Evolutionary conservation across 1,140 invertebrate species (phyloP), one percentile per base, ranked within the genome.

Genomic region (Paralvinella palmiformis): DNA sequence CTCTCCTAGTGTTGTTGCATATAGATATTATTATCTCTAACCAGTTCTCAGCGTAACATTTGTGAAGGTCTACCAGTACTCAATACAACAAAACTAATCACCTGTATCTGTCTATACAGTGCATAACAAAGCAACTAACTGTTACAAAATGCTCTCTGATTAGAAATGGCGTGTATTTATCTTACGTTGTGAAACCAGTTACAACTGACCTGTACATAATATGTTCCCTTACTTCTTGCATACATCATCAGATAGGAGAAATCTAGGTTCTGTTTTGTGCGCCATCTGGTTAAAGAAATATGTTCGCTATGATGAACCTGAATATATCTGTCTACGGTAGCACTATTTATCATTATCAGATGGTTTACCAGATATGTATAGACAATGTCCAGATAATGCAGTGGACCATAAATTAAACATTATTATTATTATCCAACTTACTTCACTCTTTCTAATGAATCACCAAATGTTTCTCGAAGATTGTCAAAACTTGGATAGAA

Each of bases 181-280:
- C n/a, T n/a, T n/a, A n/a, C n/a, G n/a, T n/a, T n/a, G n/a, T n/a
- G n/a, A n/a, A n/a, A n/a, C n/a, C n/a, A n/a, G n/a, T n/a, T n/a
- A n/a, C 10, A 44, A 59, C 61, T 56, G 71, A 82, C 81, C 74
- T 83, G 83, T 35, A 84, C 74, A 76, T 85, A 84, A 74, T 82
- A 84, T n/a, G 77, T 73, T 27, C 83, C 81, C 66, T 82, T 80
- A 41, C 76, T 85, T 71, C 92, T 90, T 10, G 89, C 89, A 77
- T 96, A 97, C 67, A 94, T 89, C 95, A 98, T 98, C 0, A 98
- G 82, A 79, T 93, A 98, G 5, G 93, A 89, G 79, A 91, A 95
- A 78, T 98, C 95, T 48, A 96, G 83, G 80, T 97, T 97, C 79
- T 98, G 95, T 76, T 98, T 98, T 1, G 93, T 94, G 53, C 94